A percentile compares a stretch with the other conserved stretches of the same genome.
phyloP scores from a whole-genome alignment of 2,888 invertebrate species.

The Mythimna pallens region DNA sequence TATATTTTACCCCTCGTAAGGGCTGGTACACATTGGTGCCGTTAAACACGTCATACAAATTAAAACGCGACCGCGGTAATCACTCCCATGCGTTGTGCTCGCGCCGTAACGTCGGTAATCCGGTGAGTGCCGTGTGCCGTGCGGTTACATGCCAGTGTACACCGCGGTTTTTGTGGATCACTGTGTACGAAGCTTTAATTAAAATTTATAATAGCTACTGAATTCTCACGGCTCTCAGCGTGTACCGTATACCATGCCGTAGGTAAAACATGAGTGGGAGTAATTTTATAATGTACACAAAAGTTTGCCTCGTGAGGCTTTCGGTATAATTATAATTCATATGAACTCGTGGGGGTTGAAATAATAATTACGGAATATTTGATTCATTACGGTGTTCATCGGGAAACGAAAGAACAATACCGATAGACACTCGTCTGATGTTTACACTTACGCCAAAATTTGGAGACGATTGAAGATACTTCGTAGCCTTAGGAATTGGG shows the following conservation, averaged over 20 bases:
- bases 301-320: constrained; percentile 60
- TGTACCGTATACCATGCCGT: constrained; percentile 47
- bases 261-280: constrained; percentile 56
- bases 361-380: constrained; percentile 48
- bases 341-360: constrained; percentile 42
- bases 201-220: constrained; percentile 69
- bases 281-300: constrained; percentile 67
- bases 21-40: constrained; percentile 69
- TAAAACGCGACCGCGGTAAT: constrained; percentile 86
- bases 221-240: constrained; percentile 64
- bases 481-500: not conserved
- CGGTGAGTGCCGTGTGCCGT: constrained; percentile 59
- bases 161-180: constrained; percentile 69
- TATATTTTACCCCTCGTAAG: constrained; percentile 63
- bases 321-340: constrained; percentile 57
- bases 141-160: constrained; percentile 68
- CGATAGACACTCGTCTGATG: not conserved
- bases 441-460: constrained; percentile 13
- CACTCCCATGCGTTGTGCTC: constrained; percentile 73
- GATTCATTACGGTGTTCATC: constrained; percentile 31
- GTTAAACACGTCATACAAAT: constrained; percentile 86
- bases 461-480: not conserved
- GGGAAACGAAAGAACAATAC: constrained; percentile 16
- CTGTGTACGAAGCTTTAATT: constrained; percentile 70
- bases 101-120: constrained; percentile 65